phyloP scores from a whole-genome alignment of 2,113 vertebrate genomes.

The Aplodontia rufa region DNA sequence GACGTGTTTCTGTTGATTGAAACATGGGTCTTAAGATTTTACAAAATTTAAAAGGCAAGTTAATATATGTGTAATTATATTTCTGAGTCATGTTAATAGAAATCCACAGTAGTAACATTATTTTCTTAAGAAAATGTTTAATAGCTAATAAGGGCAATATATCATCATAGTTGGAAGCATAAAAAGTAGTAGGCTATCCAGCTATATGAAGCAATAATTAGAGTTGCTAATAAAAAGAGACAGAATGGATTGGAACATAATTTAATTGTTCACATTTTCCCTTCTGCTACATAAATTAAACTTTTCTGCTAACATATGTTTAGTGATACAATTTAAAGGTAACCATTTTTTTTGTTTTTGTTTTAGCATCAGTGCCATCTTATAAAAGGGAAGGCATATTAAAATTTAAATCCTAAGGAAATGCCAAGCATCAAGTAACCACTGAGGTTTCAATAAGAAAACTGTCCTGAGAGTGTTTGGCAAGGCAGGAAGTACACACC shows the following conservation, averaged over 20 bases:
- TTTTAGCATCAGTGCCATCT: neutral
- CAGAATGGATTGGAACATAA: slow-evolving; percentile 58
- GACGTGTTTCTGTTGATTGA: neutral
- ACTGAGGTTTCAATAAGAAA: neutral
- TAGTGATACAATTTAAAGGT: slow-evolving; percentile 58
- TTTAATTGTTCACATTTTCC: slow-evolving; percentile 71
- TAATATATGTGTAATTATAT: slow-evolving; percentile 42
- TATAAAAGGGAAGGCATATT: neutral
- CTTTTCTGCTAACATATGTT: slow-evolving; percentile 66
- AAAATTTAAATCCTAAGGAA: slow-evolving; percentile 3
- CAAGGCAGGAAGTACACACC: neutral
- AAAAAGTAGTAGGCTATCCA: slow-evolving; percentile 42
- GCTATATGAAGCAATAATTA: slow-evolving; percentile 67
- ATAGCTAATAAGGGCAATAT: slow-evolving; percentile 32
- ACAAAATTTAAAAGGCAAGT: neutral
- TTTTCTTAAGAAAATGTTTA: slow-evolving; percentile 38
- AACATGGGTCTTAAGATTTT: slow-evolving; percentile 13
- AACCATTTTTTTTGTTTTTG: slow-evolving; percentile 19
- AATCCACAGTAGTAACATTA: neutral
- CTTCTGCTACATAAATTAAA: slow-evolving; percentile 66
- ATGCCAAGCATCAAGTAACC: neutral
- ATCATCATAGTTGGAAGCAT: slow-evolving; percentile 49
- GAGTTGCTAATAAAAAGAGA: slow-evolving; percentile 64
- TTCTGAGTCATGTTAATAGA: neutral
- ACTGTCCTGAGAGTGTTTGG: neutral